Evolutionary conservation across 1,140 invertebrate genomes (phyloP).

Genomic region (Adoxophyes honmai): DNA sequence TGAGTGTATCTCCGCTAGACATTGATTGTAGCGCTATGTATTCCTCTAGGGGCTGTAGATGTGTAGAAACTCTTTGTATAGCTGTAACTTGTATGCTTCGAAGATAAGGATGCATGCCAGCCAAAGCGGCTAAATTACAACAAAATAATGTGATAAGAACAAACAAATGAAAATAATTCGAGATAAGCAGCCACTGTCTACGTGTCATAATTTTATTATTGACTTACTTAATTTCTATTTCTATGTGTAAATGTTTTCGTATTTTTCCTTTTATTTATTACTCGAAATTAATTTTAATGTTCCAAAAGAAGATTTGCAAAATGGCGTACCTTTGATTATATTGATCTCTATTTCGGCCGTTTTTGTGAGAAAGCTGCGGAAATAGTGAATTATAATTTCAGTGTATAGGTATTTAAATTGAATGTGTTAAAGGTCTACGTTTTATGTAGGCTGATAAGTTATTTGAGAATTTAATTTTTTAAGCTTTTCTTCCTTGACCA

Average conservation of each 20-base stretch:
- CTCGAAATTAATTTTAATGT: conserved; percentile 1
- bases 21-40: conserved; percentile 5
- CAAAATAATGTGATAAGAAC: no score
- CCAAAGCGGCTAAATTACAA: no score
- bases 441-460: conserved; percentile 74
- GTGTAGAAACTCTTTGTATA: not conserved
- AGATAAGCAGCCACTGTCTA: conserved; percentile 1
- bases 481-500: conserved; percentile 33
- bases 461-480: conserved; percentile 55
- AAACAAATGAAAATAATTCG: no score
- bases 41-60: not conserved
- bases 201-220: conserved; percentile 12
- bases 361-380: not conserved
- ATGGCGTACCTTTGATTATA: not conserved
- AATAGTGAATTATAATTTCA: conserved; percentile 17
- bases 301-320: not conserved
- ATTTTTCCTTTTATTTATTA: conserved; percentile 5
- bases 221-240: conserved; percentile 8
- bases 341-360: conserved; percentile 2
- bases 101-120: not conserved
- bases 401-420: conserved; percentile 38
- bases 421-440: conserved; percentile 60
- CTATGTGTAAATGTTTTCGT: conserved; percentile 8
- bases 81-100: not conserved
- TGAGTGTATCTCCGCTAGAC: conserved; percentile 4